Conservation (phyloP, 2,113 vertebrate species). For the human region GRCh38 chr11:133004001-133004500, state of each 20-base stretch:
- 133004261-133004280: neutral
- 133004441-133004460: rapidly evolving
- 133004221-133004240: neutral
- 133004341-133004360: constrained; percentile 73
- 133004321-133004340: constrained; percentile 44
- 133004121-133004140: rapidly evolving
- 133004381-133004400: constrained; percentile 8
- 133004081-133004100: neutral
- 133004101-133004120: neutral
- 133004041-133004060: neutral
- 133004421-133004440: neutral
- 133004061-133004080: neutral
- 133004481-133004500: neutral
- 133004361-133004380: constrained; percentile 16
- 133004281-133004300: neutral
- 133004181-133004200: neutral
- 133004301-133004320: constrained; percentile 56
- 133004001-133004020: neutral
- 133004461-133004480: neutral
- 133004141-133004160: neutral
- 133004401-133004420: constrained; percentile 46
- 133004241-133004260: neutral
- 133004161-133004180: neutral
- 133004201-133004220: constrained; percentile 30
- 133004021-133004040: neutral